Percentiles rank a stretch among this genome's conserved stretches.
Conservation (phyloP, 2,888 invertebrate species). For the Diarsia brunnea region DNA sequence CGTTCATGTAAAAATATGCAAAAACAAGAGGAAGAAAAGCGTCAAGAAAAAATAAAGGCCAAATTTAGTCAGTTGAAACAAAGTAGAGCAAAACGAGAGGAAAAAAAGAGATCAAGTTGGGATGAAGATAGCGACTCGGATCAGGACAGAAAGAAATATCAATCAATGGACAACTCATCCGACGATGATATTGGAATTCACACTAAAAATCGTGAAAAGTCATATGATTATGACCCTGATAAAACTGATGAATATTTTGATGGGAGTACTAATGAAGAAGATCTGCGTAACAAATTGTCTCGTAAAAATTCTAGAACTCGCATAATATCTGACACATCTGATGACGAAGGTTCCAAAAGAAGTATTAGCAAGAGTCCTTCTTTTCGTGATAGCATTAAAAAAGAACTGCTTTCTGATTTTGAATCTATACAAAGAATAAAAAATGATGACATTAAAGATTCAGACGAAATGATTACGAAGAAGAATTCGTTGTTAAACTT, state of each 20-base stretch:
- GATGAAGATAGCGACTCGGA: slow-evolving; percentile 96
- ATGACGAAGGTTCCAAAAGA: slow-evolving; percentile 92
- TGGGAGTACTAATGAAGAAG: slow-evolving; percentile 87
- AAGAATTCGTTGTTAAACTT: slow-evolving; percentile 84
- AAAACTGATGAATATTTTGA: slow-evolving; percentile 89
- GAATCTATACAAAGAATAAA: slow-evolving; percentile 76
- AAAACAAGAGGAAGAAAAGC: slow-evolving; percentile 97
- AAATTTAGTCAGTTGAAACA: slow-evolving; percentile 97
- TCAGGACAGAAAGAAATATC: slow-evolving; percentile 84
- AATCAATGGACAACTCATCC: slow-evolving; percentile 89
- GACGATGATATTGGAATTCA: slow-evolving; percentile 86
- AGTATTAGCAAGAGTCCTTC: slow-evolving; percentile 84
- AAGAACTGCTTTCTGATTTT: slow-evolving; percentile 90
- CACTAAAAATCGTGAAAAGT: slow-evolving; percentile 89
- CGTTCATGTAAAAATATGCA: slow-evolving; percentile 98
- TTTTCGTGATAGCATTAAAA: slow-evolving; percentile 87
- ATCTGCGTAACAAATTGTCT: slow-evolving; percentile 90
- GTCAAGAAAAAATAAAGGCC: slow-evolving; percentile 96
- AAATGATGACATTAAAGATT: slow-evolving; percentile 73
- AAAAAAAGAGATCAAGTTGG: slow-evolving; percentile 97
- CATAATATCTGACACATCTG: slow-evolving; percentile 95
- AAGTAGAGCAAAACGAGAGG: slow-evolving; percentile 96
- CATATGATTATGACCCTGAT: slow-evolving; percentile 84
- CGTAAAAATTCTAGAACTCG: slow-evolving; percentile 93
- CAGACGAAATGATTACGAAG: slow-evolving; percentile 78